These are phyloP conservation scores for Rhabdomys dilectus DNA, from an alignment of 2,113 vertebrate genomes.

Conservation along the genomic window DNA sequence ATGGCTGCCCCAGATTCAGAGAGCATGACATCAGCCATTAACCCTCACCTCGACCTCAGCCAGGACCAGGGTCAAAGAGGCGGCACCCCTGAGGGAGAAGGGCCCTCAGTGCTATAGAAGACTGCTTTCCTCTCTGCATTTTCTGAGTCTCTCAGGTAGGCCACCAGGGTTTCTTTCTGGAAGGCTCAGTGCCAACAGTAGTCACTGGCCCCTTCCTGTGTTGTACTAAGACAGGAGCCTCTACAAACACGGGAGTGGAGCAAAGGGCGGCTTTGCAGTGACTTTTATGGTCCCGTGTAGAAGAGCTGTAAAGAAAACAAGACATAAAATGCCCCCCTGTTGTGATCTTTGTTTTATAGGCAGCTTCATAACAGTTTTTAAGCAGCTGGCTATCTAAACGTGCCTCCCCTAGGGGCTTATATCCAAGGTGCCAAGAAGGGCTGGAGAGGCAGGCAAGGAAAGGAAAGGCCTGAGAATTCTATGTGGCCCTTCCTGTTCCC, in stretches of 20 bases:
- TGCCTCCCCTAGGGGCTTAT: background rate
- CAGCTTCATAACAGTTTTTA: background rate
- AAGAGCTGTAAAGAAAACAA: constrained; percentile 50
- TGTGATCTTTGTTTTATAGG: constrained; percentile 35
- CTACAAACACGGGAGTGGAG: background rate
- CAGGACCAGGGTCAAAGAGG: rapidly evolving
- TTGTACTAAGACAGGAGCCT: background rate
- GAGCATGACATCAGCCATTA: background rate
- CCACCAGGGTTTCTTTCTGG: background rate
- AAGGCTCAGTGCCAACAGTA: background rate
- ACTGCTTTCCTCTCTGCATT: background rate
- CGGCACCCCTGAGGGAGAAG: background rate
- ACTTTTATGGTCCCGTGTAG: constrained; percentile 48
- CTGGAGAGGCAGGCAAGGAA: background rate
- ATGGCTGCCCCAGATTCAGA: background rate
- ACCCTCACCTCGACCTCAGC: background rate
- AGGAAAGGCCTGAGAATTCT: background rate
- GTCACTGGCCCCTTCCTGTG: background rate
- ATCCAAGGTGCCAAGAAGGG: background rate
- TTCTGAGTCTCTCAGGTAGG: background rate
- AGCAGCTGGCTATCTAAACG: background rate
- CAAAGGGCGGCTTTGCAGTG: background rate
- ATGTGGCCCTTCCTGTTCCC: rapidly evolving
- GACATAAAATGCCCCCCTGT: constrained; percentile 44
- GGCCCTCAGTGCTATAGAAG: background rate